Percentiles rank a stretch among this genome's conserved stretches.
These are phyloP conservation scores for Sula dactylatra DNA, from an alignment of 2,113 vertebrate species.

Conservation along the genomic window DNA sequence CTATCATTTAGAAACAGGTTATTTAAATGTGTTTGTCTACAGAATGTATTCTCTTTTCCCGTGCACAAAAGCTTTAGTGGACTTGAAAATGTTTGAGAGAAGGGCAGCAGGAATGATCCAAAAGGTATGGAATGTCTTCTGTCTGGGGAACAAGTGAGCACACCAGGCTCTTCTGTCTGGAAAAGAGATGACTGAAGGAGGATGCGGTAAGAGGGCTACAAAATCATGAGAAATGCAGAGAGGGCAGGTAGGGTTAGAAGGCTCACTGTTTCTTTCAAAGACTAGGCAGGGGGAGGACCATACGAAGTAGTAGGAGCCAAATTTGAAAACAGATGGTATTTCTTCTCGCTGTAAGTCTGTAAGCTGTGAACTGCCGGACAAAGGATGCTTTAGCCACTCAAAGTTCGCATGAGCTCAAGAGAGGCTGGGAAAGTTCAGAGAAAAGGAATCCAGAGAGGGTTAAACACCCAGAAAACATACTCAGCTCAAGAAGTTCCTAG, in stretches of 20 bases:
- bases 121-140: conserved; percentile 33
- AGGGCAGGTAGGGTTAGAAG: background rate
- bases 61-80: background rate
- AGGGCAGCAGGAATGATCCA: background rate
- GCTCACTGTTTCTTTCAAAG: background rate
- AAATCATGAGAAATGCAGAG: background rate
- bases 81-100: background rate
- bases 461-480: background rate
- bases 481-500: background rate
- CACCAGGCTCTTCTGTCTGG: background rate
- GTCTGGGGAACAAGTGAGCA: background rate
- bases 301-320: background rate
- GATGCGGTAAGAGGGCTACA: background rate
- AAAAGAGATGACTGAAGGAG: background rate
- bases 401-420: background rate
- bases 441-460: background rate
- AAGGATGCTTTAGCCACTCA: background rate
- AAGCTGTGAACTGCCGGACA: background rate
- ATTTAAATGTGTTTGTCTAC: background rate
- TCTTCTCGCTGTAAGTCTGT: background rate
- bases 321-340: background rate
- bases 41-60: background rate
- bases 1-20: background rate
- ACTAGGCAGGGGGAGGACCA: background rate
- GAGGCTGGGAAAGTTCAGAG: background rate